Evolutionary conservation across 2,113 vertebrate species (phyloP), one percentile per base, ranked within the genome.

Genomic region (Mormyrus iriodes): DNA sequence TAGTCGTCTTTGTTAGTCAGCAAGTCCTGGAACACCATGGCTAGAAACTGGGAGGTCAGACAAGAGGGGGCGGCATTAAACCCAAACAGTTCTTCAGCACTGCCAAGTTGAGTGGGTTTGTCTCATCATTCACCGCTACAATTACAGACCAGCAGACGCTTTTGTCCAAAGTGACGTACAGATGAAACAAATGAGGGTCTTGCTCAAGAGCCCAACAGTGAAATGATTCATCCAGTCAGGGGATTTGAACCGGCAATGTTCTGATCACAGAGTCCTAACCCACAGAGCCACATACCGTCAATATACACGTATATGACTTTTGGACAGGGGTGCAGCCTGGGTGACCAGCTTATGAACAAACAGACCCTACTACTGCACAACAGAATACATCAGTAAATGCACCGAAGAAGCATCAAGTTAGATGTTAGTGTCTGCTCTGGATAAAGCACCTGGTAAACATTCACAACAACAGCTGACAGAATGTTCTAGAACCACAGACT

Each of bases 21-120:
- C 87, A 99, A 93, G 88, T 99, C 98, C 92, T 99, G 98, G 95
- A 99, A 99, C 90, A 99, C 98, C 98, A 99, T 98, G 1, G 98
- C 98, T 91, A 99, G 94, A 92, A 99, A 98, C 98, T 99, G 87
- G 42, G 39, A 89, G 48, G 90, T 31, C 15, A 0, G 91, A n/a
- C 55, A 92, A 1, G 44, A 4, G 13, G 44, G 48, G 13, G 1
- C 13, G 42, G 85, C 7, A 76, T 89, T 52, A 12, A 58, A 85
- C 84, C 87, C 2, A 5, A 55, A 24, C 27, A 24, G 3, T 46
- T 42, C 13, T 17, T 44, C 76, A 13, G 35, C 73, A 79, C 58
- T 7, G 3, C 58, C 24, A 1, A 3, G 58, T 10, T 24, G 0
- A n/a, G 55, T 12, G 58, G n/a, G 61, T n/a, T 3, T 12, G 9